These are phyloP conservation scores for Beroe ovata DNA, from an alignment of 37 sponge, comb jelly and placozoan species.

Conservation along the genomic window DNA sequence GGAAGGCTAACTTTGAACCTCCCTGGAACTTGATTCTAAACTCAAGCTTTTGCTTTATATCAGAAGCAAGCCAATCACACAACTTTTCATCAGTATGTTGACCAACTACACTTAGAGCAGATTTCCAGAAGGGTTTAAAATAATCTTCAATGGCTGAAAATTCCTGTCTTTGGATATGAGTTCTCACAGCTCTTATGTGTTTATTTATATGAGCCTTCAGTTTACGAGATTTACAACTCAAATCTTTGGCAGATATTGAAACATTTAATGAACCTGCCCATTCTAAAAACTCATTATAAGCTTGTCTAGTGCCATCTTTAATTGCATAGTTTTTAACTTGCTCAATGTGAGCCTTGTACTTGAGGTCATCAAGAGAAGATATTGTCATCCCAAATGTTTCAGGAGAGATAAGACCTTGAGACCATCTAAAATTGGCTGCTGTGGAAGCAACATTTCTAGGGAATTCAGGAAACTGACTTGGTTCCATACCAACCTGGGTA, in stretches of 20 bases:
- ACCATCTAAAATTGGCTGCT: slow-evolving; percentile 1
- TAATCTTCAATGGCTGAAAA: not conserved
- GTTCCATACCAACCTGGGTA: no score
- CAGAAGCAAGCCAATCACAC: not conserved
- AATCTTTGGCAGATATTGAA: not conserved
- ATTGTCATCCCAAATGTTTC: not conserved
- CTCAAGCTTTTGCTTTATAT: not conserved
- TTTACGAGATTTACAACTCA: not conserved
- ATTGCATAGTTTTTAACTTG: not conserved
- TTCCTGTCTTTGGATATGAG: not conserved
- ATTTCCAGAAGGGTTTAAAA: not conserved
- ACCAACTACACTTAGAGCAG: not conserved
- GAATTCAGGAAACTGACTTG: not conserved
- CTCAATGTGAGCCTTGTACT: not conserved
- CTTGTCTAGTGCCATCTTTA: not conserved
- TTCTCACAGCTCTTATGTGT: not conserved
- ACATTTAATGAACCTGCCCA: not conserved
- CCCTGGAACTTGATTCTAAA: not conserved
- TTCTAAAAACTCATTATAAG: not conserved
- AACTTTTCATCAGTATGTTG: not conserved
- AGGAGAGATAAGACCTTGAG: slow-evolving; percentile 1
- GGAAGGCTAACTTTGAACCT: not conserved
- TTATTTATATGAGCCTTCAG: not conserved
- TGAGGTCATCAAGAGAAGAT: not conserved
- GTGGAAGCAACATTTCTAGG: not conserved